Evolutionary conservation across 1,140 invertebrate genomes (phyloP), one percentile per base, ranked within the genome.

Genomic region (Riptortus pedestris): DNA sequence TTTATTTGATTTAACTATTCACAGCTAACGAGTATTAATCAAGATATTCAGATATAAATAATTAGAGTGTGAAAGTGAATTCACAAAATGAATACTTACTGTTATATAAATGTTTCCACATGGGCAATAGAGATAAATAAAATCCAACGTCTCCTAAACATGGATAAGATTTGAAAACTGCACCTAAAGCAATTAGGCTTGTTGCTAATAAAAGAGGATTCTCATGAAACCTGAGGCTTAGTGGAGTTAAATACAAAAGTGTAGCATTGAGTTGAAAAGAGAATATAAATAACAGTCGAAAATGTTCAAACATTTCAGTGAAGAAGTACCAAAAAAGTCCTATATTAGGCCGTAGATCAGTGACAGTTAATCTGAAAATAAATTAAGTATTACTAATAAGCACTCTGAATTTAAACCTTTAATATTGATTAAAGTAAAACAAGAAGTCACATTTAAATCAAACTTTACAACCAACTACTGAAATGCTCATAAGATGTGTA

Each of bases 241-340:
- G 73, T 9, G 96, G 96, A 24, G 96, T 77, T 26, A 96, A 81
- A 76, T 98, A 98, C 26, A 90, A 72, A 14, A 96, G 80, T 57
- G 94, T 82, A 1, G 90, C 89, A 78, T 99, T 98, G 62, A 99
- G 86, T 80, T 99, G 96, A 73, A 98, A 98, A 65, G 93, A 90
- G 71, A 86, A 95, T 1, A 98, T 85, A 77, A 99, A 99, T 67
- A 99, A 84, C 63, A 86, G 79, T 59, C 92, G 82, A 71, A 99
- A 99, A 75, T 99, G 96, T 71, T 99, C 95, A 81, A 99, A 99
- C 91, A 99, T 96, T 79, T 99, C 96, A 0, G 93, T 97, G 72
- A 99, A 99, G 74, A 99, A 99, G 74, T 99, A 99, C 96, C 96
- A 99, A 74, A 97, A 99, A 0, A 99, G 77, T 2, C 96, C 96